Percentiles rank a stretch among this genome's conserved stretches.
Evolutionary conservation across 2,888 invertebrate genomes (phyloP).

Genomic region (Caenorhabditis auriculariae): DNA sequence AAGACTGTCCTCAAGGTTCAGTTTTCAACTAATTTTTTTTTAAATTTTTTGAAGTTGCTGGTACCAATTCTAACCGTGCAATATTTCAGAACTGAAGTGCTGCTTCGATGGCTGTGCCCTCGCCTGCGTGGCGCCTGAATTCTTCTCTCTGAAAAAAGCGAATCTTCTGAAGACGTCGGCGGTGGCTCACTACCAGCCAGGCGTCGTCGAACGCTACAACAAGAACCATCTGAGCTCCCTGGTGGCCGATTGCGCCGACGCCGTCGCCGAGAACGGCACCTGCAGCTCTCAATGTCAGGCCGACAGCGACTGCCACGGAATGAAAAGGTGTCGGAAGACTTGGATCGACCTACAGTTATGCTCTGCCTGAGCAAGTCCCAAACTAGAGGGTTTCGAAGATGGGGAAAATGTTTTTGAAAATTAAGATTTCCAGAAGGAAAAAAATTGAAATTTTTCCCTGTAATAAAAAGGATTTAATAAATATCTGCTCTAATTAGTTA

Average conservation of each 20-base stretch:
- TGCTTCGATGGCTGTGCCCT: conserved; percentile 57
- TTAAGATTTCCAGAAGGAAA: too few species aligned
- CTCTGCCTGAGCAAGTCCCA: too few species aligned
- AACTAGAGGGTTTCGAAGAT: too few species aligned
- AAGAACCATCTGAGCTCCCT: conserved; percentile 45
- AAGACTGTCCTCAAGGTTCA: conserved; percentile 23
- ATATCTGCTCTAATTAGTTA: too few species aligned
- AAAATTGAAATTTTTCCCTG: too few species aligned
- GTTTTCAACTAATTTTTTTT: background rate
- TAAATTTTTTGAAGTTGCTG: background rate
- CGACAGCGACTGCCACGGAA: conserved; percentile 47
- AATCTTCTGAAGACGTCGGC: conserved; percentile 4
- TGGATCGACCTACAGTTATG: too few species aligned
- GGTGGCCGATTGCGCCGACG: conserved; percentile 44
- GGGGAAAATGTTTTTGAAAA: too few species aligned
- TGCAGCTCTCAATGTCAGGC: conserved; percentile 43
- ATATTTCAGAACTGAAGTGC: conserved; percentile 35
- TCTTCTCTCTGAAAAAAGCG: conserved; percentile 4
- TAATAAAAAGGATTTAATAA: too few species aligned
- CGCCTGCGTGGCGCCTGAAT: conserved; percentile 32
- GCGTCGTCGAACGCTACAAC: conserved; percentile 39
- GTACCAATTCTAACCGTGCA: too few species aligned
- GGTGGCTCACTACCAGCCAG: conserved; percentile 28
- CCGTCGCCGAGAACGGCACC: conserved; percentile 7
- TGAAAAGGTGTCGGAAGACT: conserved; percentile 15